A percentile compares a stretch with the other conserved stretches of the same genome.
phyloP scores from a whole-genome alignment of 1,140 invertebrate species.

The Galendromus occidentalis region DNA sequence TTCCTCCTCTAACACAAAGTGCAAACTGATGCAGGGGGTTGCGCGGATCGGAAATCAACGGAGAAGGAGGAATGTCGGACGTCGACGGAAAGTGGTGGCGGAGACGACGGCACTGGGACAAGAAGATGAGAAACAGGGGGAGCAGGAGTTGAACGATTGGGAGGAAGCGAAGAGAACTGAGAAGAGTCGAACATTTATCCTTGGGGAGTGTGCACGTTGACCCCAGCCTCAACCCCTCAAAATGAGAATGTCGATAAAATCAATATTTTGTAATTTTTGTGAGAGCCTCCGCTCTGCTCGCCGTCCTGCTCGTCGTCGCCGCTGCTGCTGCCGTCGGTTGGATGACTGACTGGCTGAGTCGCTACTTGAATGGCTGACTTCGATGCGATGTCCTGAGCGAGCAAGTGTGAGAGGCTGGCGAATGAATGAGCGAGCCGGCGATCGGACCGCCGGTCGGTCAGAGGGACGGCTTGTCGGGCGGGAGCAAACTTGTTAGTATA shows the following conservation, averaged over 20 bases:
- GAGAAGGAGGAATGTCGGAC: no score
- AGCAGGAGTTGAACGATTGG: conserved; percentile 40
- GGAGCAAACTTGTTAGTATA: conserved; percentile 1
- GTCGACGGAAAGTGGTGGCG: no score
- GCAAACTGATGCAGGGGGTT: no score
- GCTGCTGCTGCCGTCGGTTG: neutral
- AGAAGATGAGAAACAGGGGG: conserved; percentile 48
- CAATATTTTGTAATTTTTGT: conserved; percentile 12
- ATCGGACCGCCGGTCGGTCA: neutral
- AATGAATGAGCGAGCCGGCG: no score
- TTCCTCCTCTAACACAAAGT: no score
- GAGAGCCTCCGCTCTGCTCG: neutral
- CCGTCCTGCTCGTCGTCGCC: neutral
- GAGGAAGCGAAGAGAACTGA: conserved; percentile 52
- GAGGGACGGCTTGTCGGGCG: neutral
- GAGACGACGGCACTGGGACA: no score
- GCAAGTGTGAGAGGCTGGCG: no score
- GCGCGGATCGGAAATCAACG: no score
- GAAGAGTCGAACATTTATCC: conserved; percentile 33
- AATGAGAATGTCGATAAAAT: conserved; percentile 11
- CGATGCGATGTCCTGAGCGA: no score
- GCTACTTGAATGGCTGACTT: no score
- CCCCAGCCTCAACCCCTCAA: neutral
- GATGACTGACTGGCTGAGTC: no score
- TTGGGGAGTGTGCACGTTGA: no score